Evolutionary conservation across 2,888 invertebrate species (phyloP), one percentile per base, ranked within the genome.

Genomic region (Ypsolopha sequella): DNA sequence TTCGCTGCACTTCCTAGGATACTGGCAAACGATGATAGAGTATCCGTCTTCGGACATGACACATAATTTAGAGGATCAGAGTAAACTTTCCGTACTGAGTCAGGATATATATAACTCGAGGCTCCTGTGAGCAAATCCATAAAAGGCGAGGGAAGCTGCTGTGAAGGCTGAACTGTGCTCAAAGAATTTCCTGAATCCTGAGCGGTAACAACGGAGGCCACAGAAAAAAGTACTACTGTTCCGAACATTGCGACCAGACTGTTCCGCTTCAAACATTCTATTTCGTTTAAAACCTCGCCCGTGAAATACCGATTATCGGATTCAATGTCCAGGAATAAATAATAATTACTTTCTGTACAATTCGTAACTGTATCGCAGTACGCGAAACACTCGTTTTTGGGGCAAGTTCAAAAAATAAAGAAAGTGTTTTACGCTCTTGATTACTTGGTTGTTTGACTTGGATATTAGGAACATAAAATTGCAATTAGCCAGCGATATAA

Each of bases 261-360:
- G 85, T 76, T 78, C 72, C 74, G 75, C 74, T 68, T 73, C 68
- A 68, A 64, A 67, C 58, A 58, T 52, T 60, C 61, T 62, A 57
- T 64, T 69, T 62, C 64, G 67, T 79, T 79, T 85, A 84, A 80
- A 76, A 80, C 73, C 75, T 80, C 72, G 69, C 62, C 78, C 80
- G 66, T 77, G 75, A 80, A 81, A 85, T 85, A 72, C 52, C 41
- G 69, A 80, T 80, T 80, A 76, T 65, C 69, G 69, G 67, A 61
- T 68, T 64, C 68, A 72, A 77, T 68, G 65, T 62, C 67, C 76
- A 64, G 60, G 65, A 67, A 73, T 65, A 73, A 73, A 71, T 70
- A 73, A 71, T 70, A 68, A 73, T 75, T 72, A 72, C 34, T 64
- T 58, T 63, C 61, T 64, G 56, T 66, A 55, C 66, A 68, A 72